These are phyloP conservation scores for Alentia gelatinosa DNA, from an alignment of 2,888 invertebrate genomes.

Conservation along the genomic window DNA sequence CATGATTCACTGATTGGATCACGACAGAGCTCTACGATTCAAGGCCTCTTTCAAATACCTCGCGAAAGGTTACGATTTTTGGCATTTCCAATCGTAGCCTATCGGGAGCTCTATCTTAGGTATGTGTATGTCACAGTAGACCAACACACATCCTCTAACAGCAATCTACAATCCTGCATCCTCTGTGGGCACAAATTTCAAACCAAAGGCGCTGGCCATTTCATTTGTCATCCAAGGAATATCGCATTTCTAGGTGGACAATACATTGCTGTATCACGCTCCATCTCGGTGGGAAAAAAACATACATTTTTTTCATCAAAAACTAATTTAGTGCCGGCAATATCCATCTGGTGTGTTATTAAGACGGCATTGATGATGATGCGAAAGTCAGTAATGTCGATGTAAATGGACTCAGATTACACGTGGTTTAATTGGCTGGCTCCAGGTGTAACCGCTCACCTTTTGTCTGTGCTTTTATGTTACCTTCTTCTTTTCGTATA, in stretches of 20 bases:
- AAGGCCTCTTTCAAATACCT: too few species aligned
- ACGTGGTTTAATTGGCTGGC: not conserved
- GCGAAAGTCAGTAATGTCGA: not conserved
- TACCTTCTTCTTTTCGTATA: not conserved
- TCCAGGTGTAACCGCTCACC: not conserved
- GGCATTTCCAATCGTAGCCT: too few species aligned
- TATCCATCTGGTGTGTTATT: not conserved
- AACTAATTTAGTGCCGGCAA: not conserved
- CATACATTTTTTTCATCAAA: constrained; percentile 9
- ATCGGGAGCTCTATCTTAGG: too few species aligned
- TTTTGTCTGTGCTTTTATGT: not conserved
- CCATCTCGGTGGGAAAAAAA: not conserved
- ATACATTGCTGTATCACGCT: not conserved
- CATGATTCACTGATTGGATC: too few species aligned
- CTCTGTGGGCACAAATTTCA: too few species aligned
- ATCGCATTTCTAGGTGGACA: not conserved
- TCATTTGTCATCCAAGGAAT: not conserved
- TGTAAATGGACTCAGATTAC: not conserved
- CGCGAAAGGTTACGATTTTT: too few species aligned
- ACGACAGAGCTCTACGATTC: too few species aligned
- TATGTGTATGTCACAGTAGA: too few species aligned
- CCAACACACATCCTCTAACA: too few species aligned
- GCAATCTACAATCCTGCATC: too few species aligned
- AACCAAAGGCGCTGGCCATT: constrained; percentile 1
- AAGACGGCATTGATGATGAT: not conserved